Base-by-base conservation (phyloP, 2,797 vertebrate genomes). In the Eurystomus glaucurus region DNA sequence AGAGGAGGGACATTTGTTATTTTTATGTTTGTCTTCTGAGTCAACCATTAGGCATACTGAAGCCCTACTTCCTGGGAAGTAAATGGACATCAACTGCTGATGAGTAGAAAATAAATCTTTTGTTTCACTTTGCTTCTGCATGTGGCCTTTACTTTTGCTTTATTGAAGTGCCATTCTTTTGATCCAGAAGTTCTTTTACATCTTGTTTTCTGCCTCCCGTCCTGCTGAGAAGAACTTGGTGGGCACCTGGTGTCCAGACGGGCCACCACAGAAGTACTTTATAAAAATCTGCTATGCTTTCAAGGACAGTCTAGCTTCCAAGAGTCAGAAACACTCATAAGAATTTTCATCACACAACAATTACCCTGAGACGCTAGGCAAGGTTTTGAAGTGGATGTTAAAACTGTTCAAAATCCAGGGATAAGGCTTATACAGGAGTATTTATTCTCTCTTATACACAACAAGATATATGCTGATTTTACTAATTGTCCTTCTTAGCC, bases 1-100 rank as follows among this genome's bases (percentile, higher is more conserved):
- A 18, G 9, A 4, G 28, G 13, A 10, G 28, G 2, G 14, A 1
- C 3, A 5, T 26, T 7, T 2, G 2, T 61, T 68, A 11, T 31
- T 69, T 39, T 8, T 14, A 6, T 4, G 8, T 57, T 57, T 88
- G 4, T 21, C 31, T 17, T 82, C 9, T 37, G 45, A n/a, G 52
- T 21, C 18, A 33, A 4, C 9, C 2, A 1, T 6, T 31, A 31
- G 0, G 0, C 5, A 15, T 0, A 0, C 12, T 46, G 61, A 68
- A 23, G 25, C 21, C 13, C 13, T 25, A 1, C 21, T 57, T 57
- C 48, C 25, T 20, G 5, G 37, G 35, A 57, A 51, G 14, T 10
- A 8, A 2, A 5, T 79, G 50, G 60, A n/a, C 5, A 10, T 68
- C 39, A 2, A 4, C 29, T 62, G 29, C 10, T 51, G 26, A 17